Percentiles rank a stretch among this genome's conserved stretches.
Evolutionary conservation across 2,797 vertebrate genomes (phyloP).

Genomic region (Valencia hispanica): DNA sequence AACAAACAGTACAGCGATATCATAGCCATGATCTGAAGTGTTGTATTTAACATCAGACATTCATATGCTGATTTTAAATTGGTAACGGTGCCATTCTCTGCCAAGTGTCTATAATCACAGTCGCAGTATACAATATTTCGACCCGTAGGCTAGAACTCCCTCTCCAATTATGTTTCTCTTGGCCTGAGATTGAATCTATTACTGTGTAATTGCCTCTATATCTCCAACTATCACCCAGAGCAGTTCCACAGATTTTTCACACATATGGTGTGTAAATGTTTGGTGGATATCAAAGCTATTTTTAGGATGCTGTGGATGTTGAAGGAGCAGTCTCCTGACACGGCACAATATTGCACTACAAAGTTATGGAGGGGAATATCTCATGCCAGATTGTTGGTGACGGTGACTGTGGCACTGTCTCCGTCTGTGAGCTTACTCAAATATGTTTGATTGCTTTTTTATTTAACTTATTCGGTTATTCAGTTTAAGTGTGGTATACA

Average conservation of each 20-base stretch:
- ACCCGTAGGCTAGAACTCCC: conserved; percentile 61
- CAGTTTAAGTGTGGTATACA: not conserved
- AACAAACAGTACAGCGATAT: conserved; percentile 51
- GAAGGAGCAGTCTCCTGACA: conserved; percentile 40
- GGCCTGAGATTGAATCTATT: conserved; percentile 77
- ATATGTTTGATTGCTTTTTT: not conserved
- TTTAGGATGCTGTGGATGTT: conserved; percentile 58
- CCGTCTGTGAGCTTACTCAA: conserved; percentile 2
- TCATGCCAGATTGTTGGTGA: conserved; percentile 17
- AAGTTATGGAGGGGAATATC: conserved; percentile 25
- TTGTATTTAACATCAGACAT: conserved; percentile 53
- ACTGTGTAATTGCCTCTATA: conserved; percentile 78
- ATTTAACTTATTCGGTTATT: not conserved
- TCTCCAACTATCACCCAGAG: conserved; percentile 70
- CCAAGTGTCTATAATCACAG: conserved; percentile 69
- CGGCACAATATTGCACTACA: conserved; percentile 5
- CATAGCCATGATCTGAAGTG: conserved; percentile 55
- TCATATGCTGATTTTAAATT: conserved; percentile 66
- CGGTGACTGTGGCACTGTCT: conserved; percentile 14
- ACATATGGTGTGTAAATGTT: conserved; percentile 69
- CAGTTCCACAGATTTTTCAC: conserved; percentile 70
- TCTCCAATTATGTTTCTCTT: conserved; percentile 73
- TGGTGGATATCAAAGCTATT: conserved; percentile 60
- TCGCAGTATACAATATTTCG: conserved; percentile 65
- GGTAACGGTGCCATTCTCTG: conserved; percentile 49